Evolutionary conservation across 1,140 invertebrate genomes (phyloP).

Genomic region (Tetranychus cinnabarinus): DNA sequence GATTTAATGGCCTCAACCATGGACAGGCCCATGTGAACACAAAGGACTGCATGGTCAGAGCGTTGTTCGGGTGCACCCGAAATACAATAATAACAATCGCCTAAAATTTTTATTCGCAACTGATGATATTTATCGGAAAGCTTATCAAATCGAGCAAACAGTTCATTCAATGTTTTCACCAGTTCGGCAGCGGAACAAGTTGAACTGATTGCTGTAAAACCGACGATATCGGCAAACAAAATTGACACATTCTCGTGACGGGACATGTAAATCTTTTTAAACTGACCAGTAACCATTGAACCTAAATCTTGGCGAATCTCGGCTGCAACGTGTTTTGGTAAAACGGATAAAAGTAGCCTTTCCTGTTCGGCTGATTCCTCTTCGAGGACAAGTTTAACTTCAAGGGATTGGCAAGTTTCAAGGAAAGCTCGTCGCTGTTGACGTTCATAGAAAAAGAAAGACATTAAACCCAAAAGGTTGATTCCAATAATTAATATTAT

Average conservation of each 20-base stretch:
- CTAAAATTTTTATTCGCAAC: slow-evolving; percentile 75
- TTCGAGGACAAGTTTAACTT: slow-evolving; percentile 72
- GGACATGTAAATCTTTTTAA: slow-evolving; percentile 93
- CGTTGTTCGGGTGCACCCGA: slow-evolving; percentile 59
- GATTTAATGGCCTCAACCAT: slow-evolving; percentile 93
- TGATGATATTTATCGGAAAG: slow-evolving; percentile 83
- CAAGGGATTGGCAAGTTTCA: slow-evolving; percentile 68
- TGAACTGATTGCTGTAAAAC: slow-evolving; percentile 81
- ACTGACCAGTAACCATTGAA: slow-evolving; percentile 52
- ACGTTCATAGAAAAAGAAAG: slow-evolving; percentile 54
- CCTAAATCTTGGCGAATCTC: slow-evolving; percentile 79
- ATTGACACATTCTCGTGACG: slow-evolving; percentile 73
- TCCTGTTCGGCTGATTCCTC: slow-evolving; percentile 80
- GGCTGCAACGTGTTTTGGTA: slow-evolving; percentile 80
- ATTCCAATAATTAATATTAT: slow-evolving; percentile 40
- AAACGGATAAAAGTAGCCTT: slow-evolving; percentile 58
- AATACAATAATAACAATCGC: slow-evolving; percentile 89
- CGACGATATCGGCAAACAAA: slow-evolving; percentile 56
- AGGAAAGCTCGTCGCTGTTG: slow-evolving; percentile 66
- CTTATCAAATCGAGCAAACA: slow-evolving; percentile 76
- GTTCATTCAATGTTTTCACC: slow-evolving; percentile 75
- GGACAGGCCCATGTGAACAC: slow-evolving; percentile 78
- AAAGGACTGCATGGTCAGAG: slow-evolving; percentile 73
- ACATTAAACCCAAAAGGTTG: slow-evolving; percentile 41
- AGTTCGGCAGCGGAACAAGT: slow-evolving; percentile 77